A percentile compares a stretch with the other conserved stretches of the same genome.
These are phyloP conservation scores for Saxicola maurus DNA, from an alignment of 2,797 vertebrate genomes.

Conservation along the genomic window DNA sequence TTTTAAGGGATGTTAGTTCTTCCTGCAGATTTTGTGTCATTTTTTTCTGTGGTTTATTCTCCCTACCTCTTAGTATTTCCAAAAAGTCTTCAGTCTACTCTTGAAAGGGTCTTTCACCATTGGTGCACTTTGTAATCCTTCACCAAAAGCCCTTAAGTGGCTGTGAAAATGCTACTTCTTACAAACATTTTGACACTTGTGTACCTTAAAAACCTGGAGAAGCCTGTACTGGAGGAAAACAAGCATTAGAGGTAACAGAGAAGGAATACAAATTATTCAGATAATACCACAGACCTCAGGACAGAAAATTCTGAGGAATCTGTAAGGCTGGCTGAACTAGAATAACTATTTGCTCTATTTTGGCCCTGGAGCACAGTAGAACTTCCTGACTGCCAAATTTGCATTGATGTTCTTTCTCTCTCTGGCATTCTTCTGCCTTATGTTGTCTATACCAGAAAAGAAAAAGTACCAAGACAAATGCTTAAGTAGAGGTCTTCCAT, in stretches of 20 bases:
- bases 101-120: background rate
- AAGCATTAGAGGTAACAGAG: background rate
- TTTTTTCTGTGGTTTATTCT: background rate
- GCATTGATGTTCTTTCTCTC: background rate
- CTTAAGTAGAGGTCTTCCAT: background rate
- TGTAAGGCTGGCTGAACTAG: background rate
- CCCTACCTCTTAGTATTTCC: background rate
- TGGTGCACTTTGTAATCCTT: background rate
- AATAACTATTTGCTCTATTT: background rate
- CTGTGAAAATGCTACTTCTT: background rate
- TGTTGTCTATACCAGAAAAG: background rate
- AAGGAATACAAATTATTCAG: background rate
- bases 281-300: background rate
- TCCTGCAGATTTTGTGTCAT: background rate
- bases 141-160: background rate
- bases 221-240: background rate
- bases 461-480: background rate
- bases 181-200: accelerated
- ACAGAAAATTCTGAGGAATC: background rate
- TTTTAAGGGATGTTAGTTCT: background rate
- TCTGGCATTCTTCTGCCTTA: background rate
- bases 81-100: background rate
- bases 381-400: background rate
- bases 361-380: background rate
- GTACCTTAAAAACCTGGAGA: background rate